Conservation (phyloP, 2,113 vertebrate species). For the Crotalus horridus region DNA sequence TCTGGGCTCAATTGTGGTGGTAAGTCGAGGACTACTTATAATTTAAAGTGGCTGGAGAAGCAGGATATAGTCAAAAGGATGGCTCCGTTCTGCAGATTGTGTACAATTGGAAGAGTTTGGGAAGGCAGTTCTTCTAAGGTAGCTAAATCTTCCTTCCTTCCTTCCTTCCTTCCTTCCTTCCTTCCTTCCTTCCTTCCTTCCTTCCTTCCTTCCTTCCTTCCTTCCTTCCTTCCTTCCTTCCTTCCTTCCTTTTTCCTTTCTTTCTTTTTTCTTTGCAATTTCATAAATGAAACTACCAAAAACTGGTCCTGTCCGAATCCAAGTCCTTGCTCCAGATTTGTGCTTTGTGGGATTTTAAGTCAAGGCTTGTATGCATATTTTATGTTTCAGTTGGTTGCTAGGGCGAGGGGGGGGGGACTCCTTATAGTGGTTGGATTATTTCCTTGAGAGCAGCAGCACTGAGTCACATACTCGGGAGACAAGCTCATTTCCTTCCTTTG, state of each 20-base stretch:
- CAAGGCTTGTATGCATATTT: not conserved
- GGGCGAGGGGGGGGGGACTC: rapidly evolving
- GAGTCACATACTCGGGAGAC: not conserved
- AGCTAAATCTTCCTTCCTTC: not conserved
- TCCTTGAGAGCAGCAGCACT: not conserved
- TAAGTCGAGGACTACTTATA: not conserved
- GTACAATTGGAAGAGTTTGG: not conserved
- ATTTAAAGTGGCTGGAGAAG: not conserved
- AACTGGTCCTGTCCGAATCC: not conserved
- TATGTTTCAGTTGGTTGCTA: not conserved
- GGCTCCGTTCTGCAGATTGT: not conserved
- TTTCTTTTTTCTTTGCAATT: too few species aligned
- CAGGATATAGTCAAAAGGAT: not conserved
- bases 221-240: too few species aligned
- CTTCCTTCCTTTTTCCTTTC: not conserved
- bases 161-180: too few species aligned
- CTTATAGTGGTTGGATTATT: not conserved
- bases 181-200: too few species aligned
- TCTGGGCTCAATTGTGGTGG: not conserved
- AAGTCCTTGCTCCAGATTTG: not conserved
- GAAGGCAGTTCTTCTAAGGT: not conserved
- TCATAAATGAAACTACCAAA: not conserved
- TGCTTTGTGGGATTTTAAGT: not conserved
- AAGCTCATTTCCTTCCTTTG: not conserved
- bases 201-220: too few species aligned